Percentiles rank a stretch among this genome's conserved stretches.
Evolutionary conservation across 1,140 invertebrate species (phyloP).

Genomic region (Tyrophagus putrescentiae): DNA sequence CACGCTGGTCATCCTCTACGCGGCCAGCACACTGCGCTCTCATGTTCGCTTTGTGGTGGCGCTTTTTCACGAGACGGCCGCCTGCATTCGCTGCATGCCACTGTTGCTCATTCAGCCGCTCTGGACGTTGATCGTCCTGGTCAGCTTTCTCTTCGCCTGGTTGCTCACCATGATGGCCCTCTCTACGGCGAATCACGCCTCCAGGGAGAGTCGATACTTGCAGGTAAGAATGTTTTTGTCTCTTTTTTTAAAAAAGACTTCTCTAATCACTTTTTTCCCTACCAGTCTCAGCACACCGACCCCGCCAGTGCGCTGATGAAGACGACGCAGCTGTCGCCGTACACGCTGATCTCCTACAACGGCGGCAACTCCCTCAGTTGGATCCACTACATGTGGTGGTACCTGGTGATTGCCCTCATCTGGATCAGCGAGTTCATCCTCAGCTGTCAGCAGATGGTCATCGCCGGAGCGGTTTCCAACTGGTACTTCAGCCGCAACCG

Average conservation of each 20-base stretch:
- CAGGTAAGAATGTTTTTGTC: neutral
- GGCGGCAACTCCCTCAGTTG: conserved; percentile 29
- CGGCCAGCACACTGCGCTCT: conserved; percentile 61
- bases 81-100: conserved; percentile 64
- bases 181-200: conserved; percentile 39
- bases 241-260: neutral
- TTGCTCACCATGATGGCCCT: conserved; percentile 54
- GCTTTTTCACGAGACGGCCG: conserved; percentile 70
- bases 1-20: conserved; percentile 62
- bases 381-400: conserved; percentile 37
- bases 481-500: conserved; percentile 69
- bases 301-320: neutral
- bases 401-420: conserved; percentile 35
- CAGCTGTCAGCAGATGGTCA: conserved; percentile 58
- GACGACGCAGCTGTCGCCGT: conserved; percentile 14
- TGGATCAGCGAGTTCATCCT: conserved; percentile 57
- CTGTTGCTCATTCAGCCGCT: conserved; percentile 72
- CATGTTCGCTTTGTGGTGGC: conserved; percentile 59
- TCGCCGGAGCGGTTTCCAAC: conserved; percentile 52
- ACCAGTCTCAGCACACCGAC: conserved; percentile 2
- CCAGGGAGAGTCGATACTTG: neutral
- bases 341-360: conserved; percentile 26
- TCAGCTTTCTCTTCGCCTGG: conserved; percentile 70
- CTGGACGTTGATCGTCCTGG: conserved; percentile 60
- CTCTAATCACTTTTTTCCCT: neutral